phyloP scores from a whole-genome alignment of 2,888 invertebrate genomes.

The Melipona beecheii region DNA sequence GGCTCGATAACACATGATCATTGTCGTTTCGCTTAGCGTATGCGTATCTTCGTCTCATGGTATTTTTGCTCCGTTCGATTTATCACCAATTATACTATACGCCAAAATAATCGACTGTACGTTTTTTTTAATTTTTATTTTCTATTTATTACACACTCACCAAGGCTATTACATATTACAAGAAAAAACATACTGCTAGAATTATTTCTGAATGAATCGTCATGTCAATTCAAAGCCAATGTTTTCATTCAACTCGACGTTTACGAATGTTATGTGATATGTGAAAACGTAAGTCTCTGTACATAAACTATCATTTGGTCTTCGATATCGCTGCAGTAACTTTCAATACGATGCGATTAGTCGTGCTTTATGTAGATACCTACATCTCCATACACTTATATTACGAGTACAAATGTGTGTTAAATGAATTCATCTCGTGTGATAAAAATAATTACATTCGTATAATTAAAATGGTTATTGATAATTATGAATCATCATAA shows the following conservation, averaged over 20 bases:
- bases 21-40: not conserved
- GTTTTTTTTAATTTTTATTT: not conserved
- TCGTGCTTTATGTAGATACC: not conserved
- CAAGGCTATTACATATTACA: not conserved
- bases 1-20: conserved; percentile 58
- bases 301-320: no score
- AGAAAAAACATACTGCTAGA: not conserved
- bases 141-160: not conserved
- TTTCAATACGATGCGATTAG: conserved; percentile 19
- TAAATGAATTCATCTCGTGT: not conserved
- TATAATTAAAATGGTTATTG: conserved; percentile 24
- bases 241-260: conserved; percentile 35
- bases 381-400: conserved; percentile 45
- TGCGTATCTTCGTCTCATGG: conserved; percentile 2
- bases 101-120: not conserved
- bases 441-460: conserved; percentile 30
- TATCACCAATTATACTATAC: not conserved
- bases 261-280: conserved; percentile 3
- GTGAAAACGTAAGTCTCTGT: not conserved
- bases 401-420: conserved; percentile 9
- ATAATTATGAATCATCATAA: conserved; percentile 4
- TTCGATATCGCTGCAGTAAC: conserved; percentile 2
- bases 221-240: not conserved
- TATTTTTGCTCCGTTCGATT: not conserved
- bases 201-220: conserved; percentile 28